Evolutionary conservation across 2,113 vertebrate genomes (phyloP).

Genomic region (Oceanites oceanicus): DNA sequence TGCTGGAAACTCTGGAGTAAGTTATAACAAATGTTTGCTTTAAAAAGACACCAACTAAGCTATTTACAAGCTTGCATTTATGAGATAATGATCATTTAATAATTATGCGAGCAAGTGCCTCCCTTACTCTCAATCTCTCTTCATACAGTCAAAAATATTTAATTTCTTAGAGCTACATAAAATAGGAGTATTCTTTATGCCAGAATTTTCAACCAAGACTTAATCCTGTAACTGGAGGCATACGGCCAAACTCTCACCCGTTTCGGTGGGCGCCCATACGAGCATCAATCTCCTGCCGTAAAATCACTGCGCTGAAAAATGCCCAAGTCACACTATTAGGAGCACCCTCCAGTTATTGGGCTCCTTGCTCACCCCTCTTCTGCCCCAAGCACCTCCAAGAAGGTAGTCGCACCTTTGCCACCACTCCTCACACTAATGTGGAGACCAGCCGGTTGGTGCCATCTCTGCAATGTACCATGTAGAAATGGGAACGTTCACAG

Average conservation of each 20-base stretch:
- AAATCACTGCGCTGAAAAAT: background rate
- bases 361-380: background rate
- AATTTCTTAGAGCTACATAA: background rate
- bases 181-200: background rate
- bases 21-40: constrained; percentile 54
- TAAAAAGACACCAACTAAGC: constrained; percentile 24
- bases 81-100: background rate
- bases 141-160: background rate
- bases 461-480: background rate
- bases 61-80: background rate
- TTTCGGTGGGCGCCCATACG: background rate
- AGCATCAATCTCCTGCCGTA: background rate
- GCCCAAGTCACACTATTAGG: background rate
- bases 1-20: constrained; percentile 34
- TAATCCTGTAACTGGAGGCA: background rate
- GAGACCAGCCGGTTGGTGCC: background rate
- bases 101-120: constrained; percentile 13
- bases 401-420: background rate
- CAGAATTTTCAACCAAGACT: background rate
- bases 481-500: background rate
- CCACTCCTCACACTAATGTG: background rate
- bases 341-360: background rate
- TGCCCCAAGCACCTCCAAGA: background rate
- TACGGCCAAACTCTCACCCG: background rate
- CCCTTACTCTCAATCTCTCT: background rate